These are phyloP conservation scores for Metaphire vulgaris DNA, from an alignment of 1,140 invertebrate genomes.

Conservation along the genomic window DNA sequence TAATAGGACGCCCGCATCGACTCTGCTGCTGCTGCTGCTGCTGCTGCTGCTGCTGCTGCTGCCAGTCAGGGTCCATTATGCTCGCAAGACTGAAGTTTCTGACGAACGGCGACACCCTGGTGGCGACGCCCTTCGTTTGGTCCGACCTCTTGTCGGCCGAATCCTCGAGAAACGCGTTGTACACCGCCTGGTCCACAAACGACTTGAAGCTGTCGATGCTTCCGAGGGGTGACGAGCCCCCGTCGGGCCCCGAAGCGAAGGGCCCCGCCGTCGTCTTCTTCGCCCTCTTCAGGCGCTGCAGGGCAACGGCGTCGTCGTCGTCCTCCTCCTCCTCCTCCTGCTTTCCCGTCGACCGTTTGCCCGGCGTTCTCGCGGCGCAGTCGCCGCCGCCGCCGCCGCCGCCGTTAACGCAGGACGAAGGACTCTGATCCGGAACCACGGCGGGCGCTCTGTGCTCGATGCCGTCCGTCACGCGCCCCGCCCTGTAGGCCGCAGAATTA, in stretches of 20 bases:
- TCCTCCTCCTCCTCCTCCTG: neutral
- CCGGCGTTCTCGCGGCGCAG: no score
- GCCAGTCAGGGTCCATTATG: neutral
- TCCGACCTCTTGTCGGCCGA: neutral
- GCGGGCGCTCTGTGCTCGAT: neutral
- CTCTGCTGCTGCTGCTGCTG: no score
- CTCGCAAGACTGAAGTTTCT: no score
- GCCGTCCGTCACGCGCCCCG: no score
- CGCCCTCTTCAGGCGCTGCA: no score
- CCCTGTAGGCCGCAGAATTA: neutral
- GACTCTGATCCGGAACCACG: neutral
- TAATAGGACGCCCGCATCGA: no score
- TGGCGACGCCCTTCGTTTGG: neutral
- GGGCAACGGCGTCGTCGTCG: neutral
- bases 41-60: neutral
- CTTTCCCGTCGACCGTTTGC: neutral
- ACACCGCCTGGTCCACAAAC: conserved; percentile 51
- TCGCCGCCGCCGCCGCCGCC: no score
- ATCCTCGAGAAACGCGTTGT: conserved; percentile 47
- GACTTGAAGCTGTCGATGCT: conserved; percentile 48
- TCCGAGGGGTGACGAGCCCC: neutral
- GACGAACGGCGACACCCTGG: no score
- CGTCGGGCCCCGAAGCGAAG: neutral
- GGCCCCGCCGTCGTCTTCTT: neutral
- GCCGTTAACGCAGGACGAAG: no score